These are phyloP conservation scores for Bambusicola thoracicus DNA, from an alignment of 2,113 vertebrate genomes.

Conservation along the genomic window DNA sequence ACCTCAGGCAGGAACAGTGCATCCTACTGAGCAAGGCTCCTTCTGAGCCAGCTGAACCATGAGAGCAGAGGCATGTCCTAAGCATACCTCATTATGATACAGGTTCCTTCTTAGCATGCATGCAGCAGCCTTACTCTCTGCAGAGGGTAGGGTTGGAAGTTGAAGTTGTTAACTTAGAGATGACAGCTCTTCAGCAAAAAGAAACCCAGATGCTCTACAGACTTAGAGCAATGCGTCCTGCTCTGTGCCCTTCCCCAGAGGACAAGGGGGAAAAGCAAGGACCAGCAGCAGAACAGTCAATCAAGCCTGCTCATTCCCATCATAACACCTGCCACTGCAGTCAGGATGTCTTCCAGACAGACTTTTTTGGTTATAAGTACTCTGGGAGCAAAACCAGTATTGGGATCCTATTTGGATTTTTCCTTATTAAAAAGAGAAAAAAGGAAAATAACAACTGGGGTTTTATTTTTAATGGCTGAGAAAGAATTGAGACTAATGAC, in stretches of 20 bases:
- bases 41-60: rapidly evolving
- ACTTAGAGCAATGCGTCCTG: background rate
- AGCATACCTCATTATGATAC: background rate
- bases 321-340: background rate
- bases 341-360: background rate
- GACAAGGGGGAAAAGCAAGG: background rate
- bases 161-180: background rate
- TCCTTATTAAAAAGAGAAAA: too few relatives aligned
- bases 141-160: background rate
- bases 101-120: background rate
- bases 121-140: background rate
- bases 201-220: background rate
- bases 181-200: background rate
- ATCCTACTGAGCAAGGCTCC: background rate
- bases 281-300: background rate
- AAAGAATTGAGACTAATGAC: background rate
- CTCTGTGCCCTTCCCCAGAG: background rate
- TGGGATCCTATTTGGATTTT: background rate
- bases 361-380: background rate
- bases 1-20: background rate
- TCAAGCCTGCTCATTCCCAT: background rate
- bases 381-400: background rate
- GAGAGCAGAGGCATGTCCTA: background rate
- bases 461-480: background rate
- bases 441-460: background rate